phyloP scores from a whole-genome alignment of 2,888 invertebrate genomes.

The Blastobasis lacticolella region DNA sequence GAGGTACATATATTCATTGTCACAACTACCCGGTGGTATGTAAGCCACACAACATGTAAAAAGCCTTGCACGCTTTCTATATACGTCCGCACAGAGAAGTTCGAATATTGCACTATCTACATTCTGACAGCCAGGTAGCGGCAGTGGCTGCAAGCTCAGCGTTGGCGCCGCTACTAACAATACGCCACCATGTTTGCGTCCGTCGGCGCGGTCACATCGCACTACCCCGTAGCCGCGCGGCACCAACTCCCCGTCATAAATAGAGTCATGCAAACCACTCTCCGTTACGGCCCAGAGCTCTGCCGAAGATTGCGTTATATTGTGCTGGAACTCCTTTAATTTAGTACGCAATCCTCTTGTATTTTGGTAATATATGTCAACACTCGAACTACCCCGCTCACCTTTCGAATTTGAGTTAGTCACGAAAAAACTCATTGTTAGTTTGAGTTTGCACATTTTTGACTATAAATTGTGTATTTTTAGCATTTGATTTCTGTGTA shows the following conservation, averaged over 20 bases:
- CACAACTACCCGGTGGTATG: not conserved
- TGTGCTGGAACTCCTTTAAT: not conserved
- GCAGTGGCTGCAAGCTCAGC: not conserved
- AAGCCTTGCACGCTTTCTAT: not conserved
- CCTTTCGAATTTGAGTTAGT: not conserved
- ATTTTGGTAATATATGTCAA: not conserved
- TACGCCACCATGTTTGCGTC: conserved; percentile 11
- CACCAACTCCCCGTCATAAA: conserved; percentile 12
- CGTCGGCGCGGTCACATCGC: conserved; percentile 11
- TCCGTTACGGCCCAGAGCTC: not conserved
- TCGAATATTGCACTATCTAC: not conserved
- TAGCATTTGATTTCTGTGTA: not conserved
- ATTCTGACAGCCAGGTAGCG: not conserved
- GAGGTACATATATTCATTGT: not conserved
- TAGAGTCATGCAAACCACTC: not conserved
- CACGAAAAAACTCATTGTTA: not conserved
- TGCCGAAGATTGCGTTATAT: not conserved
- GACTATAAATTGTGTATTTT: not conserved
- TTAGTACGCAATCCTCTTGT: conserved; percentile 1
- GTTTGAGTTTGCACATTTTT: not conserved
- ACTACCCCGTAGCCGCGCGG: conserved; percentile 8
- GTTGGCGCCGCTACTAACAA: conserved; percentile 8
- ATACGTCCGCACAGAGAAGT: not conserved
- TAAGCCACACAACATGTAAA: conserved; percentile 1
- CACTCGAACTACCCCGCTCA: not conserved